Conservation (phyloP, 1,140 invertebrate species). For the Antheraea mylitta region DNA sequence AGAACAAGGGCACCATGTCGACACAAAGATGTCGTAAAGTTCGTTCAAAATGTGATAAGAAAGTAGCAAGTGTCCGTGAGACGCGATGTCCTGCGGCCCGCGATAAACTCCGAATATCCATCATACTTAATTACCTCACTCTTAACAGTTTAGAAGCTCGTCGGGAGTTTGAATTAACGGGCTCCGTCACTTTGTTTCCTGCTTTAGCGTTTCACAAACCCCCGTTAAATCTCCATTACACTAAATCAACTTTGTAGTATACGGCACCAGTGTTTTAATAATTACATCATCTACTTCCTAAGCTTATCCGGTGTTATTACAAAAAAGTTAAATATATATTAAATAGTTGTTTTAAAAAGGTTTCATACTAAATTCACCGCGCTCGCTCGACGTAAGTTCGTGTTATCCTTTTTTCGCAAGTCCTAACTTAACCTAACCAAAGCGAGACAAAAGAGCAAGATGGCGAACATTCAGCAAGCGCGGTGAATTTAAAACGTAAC, state of each 20-base stretch:
- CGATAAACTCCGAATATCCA: conserved; percentile 67
- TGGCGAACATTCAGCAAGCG: too few species aligned
- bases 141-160: conserved; percentile 54
- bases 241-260: conserved; percentile 17
- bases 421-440: too few species aligned
- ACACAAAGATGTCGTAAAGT: conserved; percentile 27
- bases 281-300: background rate
- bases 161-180: conserved; percentile 45
- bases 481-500: too few species aligned
- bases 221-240: conserved; percentile 34
- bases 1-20: conserved; percentile 7
- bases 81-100: conserved; percentile 34
- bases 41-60: conserved; percentile 40
- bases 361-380: too few species aligned
- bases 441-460: too few species aligned
- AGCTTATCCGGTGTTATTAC: too few species aligned
- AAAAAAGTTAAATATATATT: too few species aligned
- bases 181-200: conserved; percentile 38
- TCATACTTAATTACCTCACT: conserved; percentile 63
- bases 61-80: conserved; percentile 40
- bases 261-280: conserved; percentile 10
- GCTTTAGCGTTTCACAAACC: conserved; percentile 38
- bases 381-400: too few species aligned
- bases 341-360: too few species aligned
- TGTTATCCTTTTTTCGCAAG: too few species aligned